Base-by-base conservation (phyloP, 2,113 vertebrate genomes). In the Trachemys scripta region DNA sequence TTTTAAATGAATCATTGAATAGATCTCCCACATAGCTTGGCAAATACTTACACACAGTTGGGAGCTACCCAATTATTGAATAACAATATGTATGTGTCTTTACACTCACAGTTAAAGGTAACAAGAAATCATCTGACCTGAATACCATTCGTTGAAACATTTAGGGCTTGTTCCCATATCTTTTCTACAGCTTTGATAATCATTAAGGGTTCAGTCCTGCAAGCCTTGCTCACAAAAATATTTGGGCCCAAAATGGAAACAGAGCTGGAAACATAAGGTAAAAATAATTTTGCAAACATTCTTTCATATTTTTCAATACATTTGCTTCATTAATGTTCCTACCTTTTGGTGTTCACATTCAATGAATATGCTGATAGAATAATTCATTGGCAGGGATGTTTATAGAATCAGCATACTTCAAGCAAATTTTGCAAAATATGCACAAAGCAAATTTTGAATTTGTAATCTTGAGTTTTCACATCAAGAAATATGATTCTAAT, bases 121-220 rank as follows among this genome's bases (percentile, higher is more conserved):
- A 49, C 20, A 87, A 82, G 62, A 81, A 87, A 83, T 1, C 47
- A 76, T 56, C 6, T 8, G 78, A 65, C 35, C 7, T 82, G 50
- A 82, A 72, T 59, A 11, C 27, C 38, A 42, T 69, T 80, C 83
- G 57, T 7, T 22, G 29, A 54, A 24, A 31, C 25, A 17, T 2
- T 1, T 14, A 38, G 19, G 82, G 56, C 25, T 29, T 59, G 75
- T 1, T 0, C 2, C 59, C 35, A 29, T 1, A 31, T 54, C 53
- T 90, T 69, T 81, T 3, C 22, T 79, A 38, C 0, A 6, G 22
- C 31, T 59, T 59, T 59, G 57, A 29, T 59, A 59, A 59, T 59
- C 27, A 59, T 59, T 29, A 82, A 45, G 17, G 13, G 3, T 5
- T 29, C 51, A 88, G 24, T n/a, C 9, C 69, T 72, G 54, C 31